Base-by-base conservation (phyloP, 2,113 vertebrate species). In the Amazona vittata region DNA sequence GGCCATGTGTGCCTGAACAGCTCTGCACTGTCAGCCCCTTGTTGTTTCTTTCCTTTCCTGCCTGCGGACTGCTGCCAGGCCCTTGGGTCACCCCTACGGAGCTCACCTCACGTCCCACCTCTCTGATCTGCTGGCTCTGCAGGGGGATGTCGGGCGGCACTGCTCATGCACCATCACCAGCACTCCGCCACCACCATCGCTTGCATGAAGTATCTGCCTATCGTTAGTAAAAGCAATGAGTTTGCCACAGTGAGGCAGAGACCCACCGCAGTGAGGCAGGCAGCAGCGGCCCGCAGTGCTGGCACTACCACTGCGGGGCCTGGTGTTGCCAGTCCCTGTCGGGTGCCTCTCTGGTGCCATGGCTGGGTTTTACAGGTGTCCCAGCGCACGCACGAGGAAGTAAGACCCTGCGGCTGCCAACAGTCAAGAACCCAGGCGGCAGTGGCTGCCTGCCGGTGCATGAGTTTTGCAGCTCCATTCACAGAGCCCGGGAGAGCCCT, bases 161-260 rank as follows among this genome's bases (percentile, higher is more conserved):
- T 4, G 15, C 47, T 26, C 3, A 50, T 25, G 13, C 24, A 50
- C 49, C 24, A 25, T 25, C 49, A 25, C 49, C 49, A 50, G 49
- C 49, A 25, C 49, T 50, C 49, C 8, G 49, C 49, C 24, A 13
- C 49, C 49, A 50, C 24, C 39, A 18, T 22, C 29, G 26, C 10
- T 37, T 1, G 4, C 15, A 2, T 8, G 0, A 49, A 16, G 6
- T 4, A 21, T 4, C 21, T 33, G 44, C 6, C 1, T 11, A 5
- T 2, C 10, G 18, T 28, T 12, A 22, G 15, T 9, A 16, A 49
- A 33, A 24, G 16, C 2, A 12, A 24, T 5, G 41, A 22, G 4
- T 21, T 21, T 39, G 15, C 25, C 20, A 11, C 20, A 12, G 7
- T 25, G 0, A 63, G 9, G 10, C 3, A 10, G 53, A 11, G 5